phyloP scores from a whole-genome alignment of 2,888 invertebrate genomes.

The Tanypteryx hageni region DNA sequence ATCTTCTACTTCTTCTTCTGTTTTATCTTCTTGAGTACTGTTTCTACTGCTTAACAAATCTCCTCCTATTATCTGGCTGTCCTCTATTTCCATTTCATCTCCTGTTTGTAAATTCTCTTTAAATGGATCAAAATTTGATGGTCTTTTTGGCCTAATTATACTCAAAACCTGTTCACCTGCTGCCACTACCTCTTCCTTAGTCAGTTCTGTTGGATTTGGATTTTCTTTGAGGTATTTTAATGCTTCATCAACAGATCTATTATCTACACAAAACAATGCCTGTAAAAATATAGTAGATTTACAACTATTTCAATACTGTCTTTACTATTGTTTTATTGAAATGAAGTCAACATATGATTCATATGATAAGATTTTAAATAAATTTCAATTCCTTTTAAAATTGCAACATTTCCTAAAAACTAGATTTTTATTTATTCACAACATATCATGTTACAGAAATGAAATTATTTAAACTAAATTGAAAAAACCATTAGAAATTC shows the following conservation, averaged over 20 bases:
- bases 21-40: neutral
- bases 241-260: slow-evolving; percentile 22
- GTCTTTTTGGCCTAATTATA: neutral
- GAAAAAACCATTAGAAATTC: no score
- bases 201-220: slow-evolving; percentile 30
- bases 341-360: no score
- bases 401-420: no score
- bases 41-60: neutral
- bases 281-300: neutral
- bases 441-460: no score
- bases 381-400: no score
- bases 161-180: slow-evolving; percentile 20
- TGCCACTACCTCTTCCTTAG: slow-evolving; percentile 43
- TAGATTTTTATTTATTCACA: neutral
- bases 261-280: slow-evolving; percentile 34
- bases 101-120: neutral
- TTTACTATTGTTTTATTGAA: no score
- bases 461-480: no score
- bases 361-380: no score
- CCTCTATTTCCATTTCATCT: slow-evolving; percentile 25
- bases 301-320: no score
- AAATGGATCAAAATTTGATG: neutral
- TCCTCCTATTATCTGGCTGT: neutral
- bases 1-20: neutral
- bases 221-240: slow-evolving; percentile 34